Conservation (phyloP, 2,797 vertebrate species). For the Pangasius mekongensis region DNA sequence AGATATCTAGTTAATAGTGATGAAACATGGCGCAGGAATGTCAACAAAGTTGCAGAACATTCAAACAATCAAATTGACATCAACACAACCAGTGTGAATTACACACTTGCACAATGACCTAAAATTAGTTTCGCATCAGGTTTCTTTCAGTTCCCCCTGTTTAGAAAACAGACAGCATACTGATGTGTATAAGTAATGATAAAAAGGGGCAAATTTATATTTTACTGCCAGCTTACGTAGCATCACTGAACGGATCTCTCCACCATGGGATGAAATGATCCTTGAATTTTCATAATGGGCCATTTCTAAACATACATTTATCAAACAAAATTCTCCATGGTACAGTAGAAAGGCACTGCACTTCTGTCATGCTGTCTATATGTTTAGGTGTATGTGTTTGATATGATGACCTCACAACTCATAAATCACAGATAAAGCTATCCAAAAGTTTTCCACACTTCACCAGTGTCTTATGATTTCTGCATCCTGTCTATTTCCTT, state of each 20-base stretch:
- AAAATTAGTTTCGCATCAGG: conserved; percentile 5
- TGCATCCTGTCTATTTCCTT: not conserved
- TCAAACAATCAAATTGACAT: not conserved
- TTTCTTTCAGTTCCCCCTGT: not conserved
- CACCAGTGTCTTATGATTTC: not conserved
- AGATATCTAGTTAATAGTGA: not conserved
- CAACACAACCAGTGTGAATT: not conserved
- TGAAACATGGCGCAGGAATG: conserved; percentile 45
- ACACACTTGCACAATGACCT: not conserved
- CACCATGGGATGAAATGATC: conserved; percentile 55
- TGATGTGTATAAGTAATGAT: conserved; percentile 1
- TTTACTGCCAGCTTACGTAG: conserved; percentile 23
- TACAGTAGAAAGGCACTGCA: conserved; percentile 35
- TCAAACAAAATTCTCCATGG: conserved; percentile 50
- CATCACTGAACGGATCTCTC: conserved; percentile 41
- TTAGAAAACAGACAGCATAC: not conserved
- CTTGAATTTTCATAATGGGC: conserved; percentile 49
- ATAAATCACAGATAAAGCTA: not conserved
- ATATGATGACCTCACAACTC: not conserved
- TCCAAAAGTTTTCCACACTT: not conserved
- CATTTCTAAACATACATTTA: conserved; percentile 57
- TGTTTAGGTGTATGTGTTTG: not conserved
- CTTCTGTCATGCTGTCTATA: conserved; percentile 25
- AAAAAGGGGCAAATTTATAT: conserved; percentile 41
- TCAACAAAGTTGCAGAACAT: conserved; percentile 49